These are phyloP conservation scores for Lepetodrilus schrolli DNA, from an alignment of 2,888 invertebrate genomes.

Conservation along the genomic window DNA sequence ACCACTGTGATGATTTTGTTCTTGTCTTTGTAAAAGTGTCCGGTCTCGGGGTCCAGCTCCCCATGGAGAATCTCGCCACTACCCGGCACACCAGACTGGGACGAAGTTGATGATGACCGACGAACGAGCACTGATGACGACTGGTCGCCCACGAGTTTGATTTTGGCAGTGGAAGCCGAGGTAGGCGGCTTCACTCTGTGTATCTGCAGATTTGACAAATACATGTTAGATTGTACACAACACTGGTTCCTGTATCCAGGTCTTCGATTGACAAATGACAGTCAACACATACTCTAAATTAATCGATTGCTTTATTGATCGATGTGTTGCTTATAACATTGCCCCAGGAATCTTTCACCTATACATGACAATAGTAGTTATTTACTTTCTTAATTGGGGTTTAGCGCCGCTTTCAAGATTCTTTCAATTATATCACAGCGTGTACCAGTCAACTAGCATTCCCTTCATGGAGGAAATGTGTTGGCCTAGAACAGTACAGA, in stretches of 20 bases:
- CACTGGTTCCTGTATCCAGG: too few relatives aligned
- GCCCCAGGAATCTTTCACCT: too few relatives aligned
- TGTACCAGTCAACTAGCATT: too few relatives aligned
- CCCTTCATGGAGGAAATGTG: too few relatives aligned
- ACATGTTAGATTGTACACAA: too few relatives aligned
- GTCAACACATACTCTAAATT: too few relatives aligned
- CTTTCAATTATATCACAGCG: neutral
- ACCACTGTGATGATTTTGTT: conserved; percentile 1
- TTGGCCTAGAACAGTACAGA: too few relatives aligned
- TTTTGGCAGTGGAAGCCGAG: neutral
- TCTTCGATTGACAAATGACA: too few relatives aligned
- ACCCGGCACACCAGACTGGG: neutral
- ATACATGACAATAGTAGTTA: too few relatives aligned
- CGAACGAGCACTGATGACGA: neutral
- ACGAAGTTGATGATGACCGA: neutral
- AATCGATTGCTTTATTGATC: too few relatives aligned
- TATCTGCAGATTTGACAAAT: neutral
- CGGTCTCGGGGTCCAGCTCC: conserved; percentile 71
- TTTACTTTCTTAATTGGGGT: neutral
- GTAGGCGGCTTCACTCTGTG: conserved; percentile 15
- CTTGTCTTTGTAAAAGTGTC: conserved; percentile 52
- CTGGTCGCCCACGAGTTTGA: neutral
- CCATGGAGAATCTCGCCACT: conserved; percentile 48
- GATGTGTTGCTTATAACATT: too few relatives aligned
- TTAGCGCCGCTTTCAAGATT: neutral